Base-by-base conservation (phyloP, 2,797 vertebrate genomes). In the Eulemur albifrons region DNA sequence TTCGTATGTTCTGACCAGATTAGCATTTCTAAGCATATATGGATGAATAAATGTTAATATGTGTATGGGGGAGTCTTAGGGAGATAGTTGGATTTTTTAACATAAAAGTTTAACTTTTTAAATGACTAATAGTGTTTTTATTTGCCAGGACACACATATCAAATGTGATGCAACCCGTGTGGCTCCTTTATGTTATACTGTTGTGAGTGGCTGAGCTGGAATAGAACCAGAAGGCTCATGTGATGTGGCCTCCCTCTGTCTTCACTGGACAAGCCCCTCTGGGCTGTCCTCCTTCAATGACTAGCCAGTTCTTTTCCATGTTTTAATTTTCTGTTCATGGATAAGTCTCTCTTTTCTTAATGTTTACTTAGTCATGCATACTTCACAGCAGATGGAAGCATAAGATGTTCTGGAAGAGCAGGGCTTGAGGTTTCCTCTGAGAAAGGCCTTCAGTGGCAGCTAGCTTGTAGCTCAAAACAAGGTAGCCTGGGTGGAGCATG, bases 301-400 rank as follows among this genome's bases (percentile, higher is more conserved):
- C 88, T 35, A 50, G 88, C 17, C 79, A 77, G 30, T 65, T 43
- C 54, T 52, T 80, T 38, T 30, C 35, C 76, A 48, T 30, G 25
- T 87, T 70, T 67, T 85, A 82, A 76, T 54, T 79, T 75, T 73
- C 38, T 79, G 23, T 18, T 92, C 48, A 50, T 50, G 77, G 90
- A 8, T 35, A 73, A 63, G 38, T 30, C 63, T 84, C 40, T 35
- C 23, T 69, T 85, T 61, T 32, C 27, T 84, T 63, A 54, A 23
- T 52, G 48, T 88, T 81, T 63, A 15, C 18, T 38, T 67, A 85
- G 67, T 32, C 1, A 1, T 20, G 20, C 57, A 35, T 15, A 54
- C 57, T 89, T 86, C 43, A 85, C 5, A 48, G 70, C 5, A 72
- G 18, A 40, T 17, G 11, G 48, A 32, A 50, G 21, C 69, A 14